These are phyloP conservation scores for Coryphaenoides rupestris DNA, from an alignment of 2,113 vertebrate species.

Conservation along the genomic window DNA sequence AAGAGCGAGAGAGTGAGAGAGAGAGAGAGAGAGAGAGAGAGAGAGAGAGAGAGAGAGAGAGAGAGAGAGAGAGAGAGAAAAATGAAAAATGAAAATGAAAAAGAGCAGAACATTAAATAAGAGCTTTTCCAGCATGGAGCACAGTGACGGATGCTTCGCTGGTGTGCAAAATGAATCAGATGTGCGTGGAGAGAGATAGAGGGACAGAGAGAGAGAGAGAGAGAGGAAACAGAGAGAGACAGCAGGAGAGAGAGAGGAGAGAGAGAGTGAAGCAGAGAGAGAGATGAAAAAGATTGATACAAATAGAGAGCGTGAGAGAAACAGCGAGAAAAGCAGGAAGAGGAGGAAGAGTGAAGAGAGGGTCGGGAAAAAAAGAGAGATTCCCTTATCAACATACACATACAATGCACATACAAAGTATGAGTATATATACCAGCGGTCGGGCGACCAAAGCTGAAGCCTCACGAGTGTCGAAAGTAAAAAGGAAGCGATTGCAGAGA, in stretches of 20 bases:
- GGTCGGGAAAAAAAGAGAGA: too few species aligned
- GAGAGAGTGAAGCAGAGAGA: conserved; percentile 21
- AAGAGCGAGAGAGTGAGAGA: background rate
- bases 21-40: too few species aligned
- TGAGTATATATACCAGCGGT: too few species aligned
- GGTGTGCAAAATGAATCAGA: conserved; percentile 67
- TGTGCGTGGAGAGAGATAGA: conserved; percentile 56
- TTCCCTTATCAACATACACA: too few species aligned
- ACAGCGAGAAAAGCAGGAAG: conserved; percentile 3
- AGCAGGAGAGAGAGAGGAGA: conserved; percentile 41
- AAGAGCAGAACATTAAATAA: conserved; percentile 13
- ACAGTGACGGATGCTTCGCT: conserved; percentile 54
- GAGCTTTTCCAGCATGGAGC: conserved; percentile 38
- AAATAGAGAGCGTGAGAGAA: conserved; percentile 21
- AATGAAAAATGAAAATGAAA: conserved; percentile 22
- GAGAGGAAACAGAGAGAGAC: conserved; percentile 43
- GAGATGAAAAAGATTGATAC: background rate
- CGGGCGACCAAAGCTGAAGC: too few species aligned
- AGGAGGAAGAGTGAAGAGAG: background rate
- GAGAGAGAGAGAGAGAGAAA: too few species aligned
- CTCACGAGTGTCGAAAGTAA: too few species aligned
- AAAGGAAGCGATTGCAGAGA: too few species aligned
- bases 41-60: too few species aligned
- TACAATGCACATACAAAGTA: too few species aligned
- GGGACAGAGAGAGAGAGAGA: conserved; percentile 41